Evolutionary conservation across 2,888 invertebrate species (phyloP).

Genomic region (Dynastes hyllus): DNA sequence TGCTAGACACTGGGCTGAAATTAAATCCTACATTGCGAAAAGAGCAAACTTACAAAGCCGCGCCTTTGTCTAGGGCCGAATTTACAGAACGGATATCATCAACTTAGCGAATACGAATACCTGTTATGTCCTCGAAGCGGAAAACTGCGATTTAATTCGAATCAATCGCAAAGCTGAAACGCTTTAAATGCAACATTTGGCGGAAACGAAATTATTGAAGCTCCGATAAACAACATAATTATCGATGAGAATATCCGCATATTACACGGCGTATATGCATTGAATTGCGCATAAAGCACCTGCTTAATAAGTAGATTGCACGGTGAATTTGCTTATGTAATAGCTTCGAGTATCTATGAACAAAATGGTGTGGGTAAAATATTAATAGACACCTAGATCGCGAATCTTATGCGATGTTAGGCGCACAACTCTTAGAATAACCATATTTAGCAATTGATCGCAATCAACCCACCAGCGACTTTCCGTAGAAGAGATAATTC

Average conservation of each 20-base stretch:
- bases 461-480: slow-evolving; percentile 26
- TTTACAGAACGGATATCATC: background rate
- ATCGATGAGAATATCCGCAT: no score
- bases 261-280: no score
- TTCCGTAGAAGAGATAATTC: slow-evolving; percentile 48
- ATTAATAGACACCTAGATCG: background rate
- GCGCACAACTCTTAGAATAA: slow-evolving; percentile 11
- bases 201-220: background rate
- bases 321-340: no score
- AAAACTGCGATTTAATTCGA: slow-evolving; percentile 47
- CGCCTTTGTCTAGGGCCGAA: background rate
- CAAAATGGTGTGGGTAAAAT: no score
- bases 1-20: no score
- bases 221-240: background rate
- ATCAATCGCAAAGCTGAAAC: slow-evolving; percentile 26
- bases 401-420: background rate
- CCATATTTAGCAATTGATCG: slow-evolving; percentile 39
- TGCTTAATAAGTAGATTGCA: no score
- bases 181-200: background rate
- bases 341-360: no score
- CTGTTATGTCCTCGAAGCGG: slow-evolving; percentile 43
- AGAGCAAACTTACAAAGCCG: no score
- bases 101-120: slow-evolving; percentile 1
- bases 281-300: no score
- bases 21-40: no score